Evolutionary conservation across 2,113 vertebrate genomes (phyloP).

Genomic region (Ictalurus furcatus): DNA sequence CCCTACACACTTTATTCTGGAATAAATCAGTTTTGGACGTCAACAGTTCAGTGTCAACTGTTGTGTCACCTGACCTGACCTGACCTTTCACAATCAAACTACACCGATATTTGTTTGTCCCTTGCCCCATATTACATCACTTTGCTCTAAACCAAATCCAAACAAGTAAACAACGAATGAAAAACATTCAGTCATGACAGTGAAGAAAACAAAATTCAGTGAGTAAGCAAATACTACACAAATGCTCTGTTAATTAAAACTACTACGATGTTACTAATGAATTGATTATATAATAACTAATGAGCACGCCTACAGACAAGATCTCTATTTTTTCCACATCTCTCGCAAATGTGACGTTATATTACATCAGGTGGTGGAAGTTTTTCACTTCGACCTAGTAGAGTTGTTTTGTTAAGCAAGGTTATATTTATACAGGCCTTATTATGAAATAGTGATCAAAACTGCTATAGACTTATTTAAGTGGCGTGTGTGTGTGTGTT

Average conservation of each 20-base stretch:
- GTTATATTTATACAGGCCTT: neutral
- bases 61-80: constrained; percentile 33
- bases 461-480: neutral
- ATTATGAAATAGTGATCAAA: neutral
- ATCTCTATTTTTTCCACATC: neutral
- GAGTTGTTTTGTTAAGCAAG: neutral
- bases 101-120: constrained; percentile 49
- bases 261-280: too few species aligned
- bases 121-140: constrained; percentile 17
- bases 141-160: neutral
- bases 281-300: neutral
- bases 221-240: neutral
- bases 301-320: neutral
- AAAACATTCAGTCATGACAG: neutral
- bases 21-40: neutral
- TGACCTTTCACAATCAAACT: constrained; percentile 42
- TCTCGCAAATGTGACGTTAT: neutral
- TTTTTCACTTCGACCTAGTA: neutral
- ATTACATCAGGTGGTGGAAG: neutral
- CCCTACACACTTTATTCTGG: neutral
- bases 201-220: neutral
- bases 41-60: constrained; percentile 27
- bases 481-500: neutral
- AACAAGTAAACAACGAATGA: constrained; percentile 2
- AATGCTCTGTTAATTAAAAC: neutral